Evolutionary conservation across 2,797 vertebrate genomes (phyloP).

Genomic region (Nyctalus aviator): DNA sequence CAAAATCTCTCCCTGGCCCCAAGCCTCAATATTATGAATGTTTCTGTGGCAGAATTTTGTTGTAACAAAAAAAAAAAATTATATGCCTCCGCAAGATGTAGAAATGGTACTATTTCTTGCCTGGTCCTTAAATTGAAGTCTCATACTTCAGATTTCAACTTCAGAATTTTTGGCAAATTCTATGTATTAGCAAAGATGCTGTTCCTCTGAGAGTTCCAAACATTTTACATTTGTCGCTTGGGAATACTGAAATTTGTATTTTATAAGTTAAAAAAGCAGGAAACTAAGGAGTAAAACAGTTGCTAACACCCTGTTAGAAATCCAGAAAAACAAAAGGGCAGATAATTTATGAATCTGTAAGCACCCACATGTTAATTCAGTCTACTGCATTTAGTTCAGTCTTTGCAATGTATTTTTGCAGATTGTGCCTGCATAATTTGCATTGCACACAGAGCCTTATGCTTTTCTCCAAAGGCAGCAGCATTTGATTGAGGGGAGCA

Average conservation of each 20-base stretch:
- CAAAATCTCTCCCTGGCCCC: not conserved
- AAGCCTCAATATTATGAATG: not conserved
- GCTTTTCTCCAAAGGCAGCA: not conserved
- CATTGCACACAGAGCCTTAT: not conserved
- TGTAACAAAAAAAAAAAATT: not conserved
- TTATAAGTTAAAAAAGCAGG: not conserved
- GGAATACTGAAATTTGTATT: conserved; percentile 21
- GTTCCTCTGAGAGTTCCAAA: conserved; percentile 10
- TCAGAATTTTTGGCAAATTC: conserved; percentile 37
- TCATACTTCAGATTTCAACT: not conserved
- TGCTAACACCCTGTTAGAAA: not conserved
- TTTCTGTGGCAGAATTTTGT: conserved; percentile 23
- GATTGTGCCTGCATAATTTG: not conserved
- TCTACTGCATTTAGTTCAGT: not conserved
- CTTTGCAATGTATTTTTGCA: not conserved
- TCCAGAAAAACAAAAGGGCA: not conserved
- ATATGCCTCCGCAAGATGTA: not conserved
- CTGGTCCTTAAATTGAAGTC: conserved; percentile 42
- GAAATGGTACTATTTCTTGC: conserved; percentile 21
- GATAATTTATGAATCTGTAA: not conserved
- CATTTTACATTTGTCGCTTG: conserved; percentile 14
- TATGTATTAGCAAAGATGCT: not conserved
- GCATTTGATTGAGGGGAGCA: not conserved
- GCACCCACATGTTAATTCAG: not conserved
- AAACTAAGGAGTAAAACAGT: not conserved